Evolutionary conservation across 2,888 invertebrate species (phyloP), one percentile per base, ranked within the genome.

Genomic region (Ceriagrion tenellum): DNA sequence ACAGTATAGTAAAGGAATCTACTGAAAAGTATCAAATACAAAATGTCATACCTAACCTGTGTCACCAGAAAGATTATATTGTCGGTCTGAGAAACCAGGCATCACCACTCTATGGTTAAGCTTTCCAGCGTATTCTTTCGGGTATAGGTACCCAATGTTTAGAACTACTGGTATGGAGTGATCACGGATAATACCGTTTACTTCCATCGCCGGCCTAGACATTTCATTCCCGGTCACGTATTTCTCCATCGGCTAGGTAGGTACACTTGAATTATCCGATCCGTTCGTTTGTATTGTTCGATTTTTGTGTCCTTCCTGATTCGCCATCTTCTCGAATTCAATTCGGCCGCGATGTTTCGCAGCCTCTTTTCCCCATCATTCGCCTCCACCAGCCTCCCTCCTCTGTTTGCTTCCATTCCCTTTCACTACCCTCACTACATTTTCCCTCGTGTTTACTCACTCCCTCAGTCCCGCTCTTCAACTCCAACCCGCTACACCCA

Each of bases 361-460:
- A 93, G n/a, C 26, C 93, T 26, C 63, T 40, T 20, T 23, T 23
- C 23, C 18, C 35, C 74, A n/a, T n/a, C 26, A 47, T 12, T 69
- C 69, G 4, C 47, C 10, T 23, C 12, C n/a, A 20, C 16, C 47
- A n/a, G 26, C 12, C 69, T 20, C 20, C 69, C 40, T 26, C 47
- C 93, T n/a, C 18, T 55, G 40, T 55, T 47, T n/a, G n/a, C 47
- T 13, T 69, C 69, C 93, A 40, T 47, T 69, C 93, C 69, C 93
- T 47, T 74, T 69, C 63, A 63, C 69, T 69, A 63, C 23, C 63
- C 35, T 47, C 47, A 12, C 47, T n/a, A 47, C 40, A 69, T 40
- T 69, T n/a, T 93, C 69, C 74, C 40, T 47, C 69, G 13, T 47
- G n/a, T 47, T 93, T 55, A 20, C 23, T 89, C 20, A 23, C 55